Conservation (phyloP, 2,113 vertebrate genomes). For the Eulacestoma nigropectus region DNA sequence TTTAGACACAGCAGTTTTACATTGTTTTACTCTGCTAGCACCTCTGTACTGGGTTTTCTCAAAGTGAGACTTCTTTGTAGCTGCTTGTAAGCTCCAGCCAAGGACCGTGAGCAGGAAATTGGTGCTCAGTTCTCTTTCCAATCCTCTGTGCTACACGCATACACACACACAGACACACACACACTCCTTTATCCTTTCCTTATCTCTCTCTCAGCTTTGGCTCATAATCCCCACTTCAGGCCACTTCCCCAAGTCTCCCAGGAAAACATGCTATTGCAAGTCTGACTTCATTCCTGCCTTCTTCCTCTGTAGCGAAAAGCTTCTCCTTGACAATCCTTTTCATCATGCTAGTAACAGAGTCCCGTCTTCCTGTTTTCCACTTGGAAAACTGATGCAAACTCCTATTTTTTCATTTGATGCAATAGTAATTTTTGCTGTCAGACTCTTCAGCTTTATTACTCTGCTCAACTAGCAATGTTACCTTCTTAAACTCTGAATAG, state of each 20-base stretch:
- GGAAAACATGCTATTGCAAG: conserved; percentile 19
- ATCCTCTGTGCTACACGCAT: neutral
- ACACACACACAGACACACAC: neutral
- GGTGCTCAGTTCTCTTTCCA: neutral
- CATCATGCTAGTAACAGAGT: neutral
- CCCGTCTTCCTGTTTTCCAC: neutral
- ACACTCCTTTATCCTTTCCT: conserved; percentile 7
- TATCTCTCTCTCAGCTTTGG: conserved; percentile 51
- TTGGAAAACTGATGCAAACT: neutral
- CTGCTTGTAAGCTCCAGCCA: neutral
- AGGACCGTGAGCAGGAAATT: neutral
- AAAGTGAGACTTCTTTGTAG: neutral
- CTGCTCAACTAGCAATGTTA: neutral
- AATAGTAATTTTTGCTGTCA: neutral
- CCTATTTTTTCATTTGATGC: neutral
- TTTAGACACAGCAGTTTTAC: neutral
- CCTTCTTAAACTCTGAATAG: neutral
- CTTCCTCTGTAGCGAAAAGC: neutral
- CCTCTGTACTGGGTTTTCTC: neutral
- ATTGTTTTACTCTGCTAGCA: neutral
- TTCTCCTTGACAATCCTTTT: neutral
- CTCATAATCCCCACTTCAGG: conserved; percentile 63
- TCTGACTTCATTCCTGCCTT: conserved; percentile 17
- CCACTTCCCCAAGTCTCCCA: conserved; percentile 50
- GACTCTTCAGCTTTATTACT: neutral